Percentiles rank a stretch among this genome's conserved stretches.
Conservation (phyloP, 1,140 invertebrate genomes). For the Conus betulinus region DNA sequence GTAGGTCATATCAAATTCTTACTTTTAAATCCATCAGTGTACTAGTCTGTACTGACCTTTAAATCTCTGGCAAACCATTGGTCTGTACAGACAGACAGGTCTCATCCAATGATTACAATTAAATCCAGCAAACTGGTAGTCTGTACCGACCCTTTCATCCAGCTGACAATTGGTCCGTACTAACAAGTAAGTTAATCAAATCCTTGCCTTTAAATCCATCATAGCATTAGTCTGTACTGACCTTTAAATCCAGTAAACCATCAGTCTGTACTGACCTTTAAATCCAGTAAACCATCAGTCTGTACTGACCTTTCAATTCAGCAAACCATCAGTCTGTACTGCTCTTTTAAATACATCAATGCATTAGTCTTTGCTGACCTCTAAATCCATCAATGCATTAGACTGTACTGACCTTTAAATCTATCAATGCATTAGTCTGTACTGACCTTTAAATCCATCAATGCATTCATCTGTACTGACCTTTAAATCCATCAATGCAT, state of each 20-base stretch:
- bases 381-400: conserved; percentile 92
- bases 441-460: conserved; percentile 92
- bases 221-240: conserved; percentile 94
- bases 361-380: conserved; percentile 92
- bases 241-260: conserved; percentile 89
- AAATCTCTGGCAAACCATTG: too few species aligned
- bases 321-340: conserved; percentile 91
- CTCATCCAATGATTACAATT: conserved; percentile 60
- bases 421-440: conserved; percentile 90
- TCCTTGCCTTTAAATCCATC: conserved; percentile 89
- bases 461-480: conserved; percentile 92
- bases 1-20: too few species aligned
- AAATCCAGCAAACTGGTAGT: conserved; percentile 92
- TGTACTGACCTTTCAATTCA: conserved; percentile 90
- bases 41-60: too few species aligned
- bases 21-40: too few species aligned
- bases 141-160: conserved; percentile 86
- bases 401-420: conserved; percentile 87
- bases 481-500: conserved; percentile 91
- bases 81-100: too few species aligned
- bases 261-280: conserved; percentile 90
- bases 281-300: conserved; percentile 90
- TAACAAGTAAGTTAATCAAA: conserved; percentile 97
- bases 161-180: conserved; percentile 94
- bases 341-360: conserved; percentile 88